Evolutionary conservation across 35 echinoderm and acorn worm species (phyloP), one percentile per base, ranked within the genome.

Genomic region (Heliocidaris tuberculata): DNA sequence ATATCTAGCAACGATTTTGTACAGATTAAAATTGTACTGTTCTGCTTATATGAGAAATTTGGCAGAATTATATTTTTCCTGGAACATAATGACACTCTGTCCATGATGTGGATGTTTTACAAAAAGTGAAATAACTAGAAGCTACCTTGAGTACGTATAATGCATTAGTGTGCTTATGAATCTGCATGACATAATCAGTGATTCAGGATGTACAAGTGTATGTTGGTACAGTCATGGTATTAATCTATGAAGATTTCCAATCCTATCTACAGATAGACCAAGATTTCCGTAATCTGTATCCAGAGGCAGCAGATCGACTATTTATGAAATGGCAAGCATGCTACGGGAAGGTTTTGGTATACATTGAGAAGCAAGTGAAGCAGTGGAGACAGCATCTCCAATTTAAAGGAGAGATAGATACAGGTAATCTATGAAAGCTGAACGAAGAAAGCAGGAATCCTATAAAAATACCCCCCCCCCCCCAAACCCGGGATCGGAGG

Each of bases 391-490:
- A 85, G 4, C 70, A 85, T 29, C 70, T 85, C 2, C 70, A 85
- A 4, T 85, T 85, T 29, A 85, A 4, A 2, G 70, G 70, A 85
- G 70, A 85, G 1, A 85, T 85, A 29, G 70, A 85, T 85, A 85
- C 70, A 85, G 70, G 70, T 85, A 85, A 85, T 85, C 70, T 85
- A 85, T 85, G 70, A 16, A 85, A 85, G 70, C 70, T 85, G n/a
- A 4, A 85, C 4, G 1, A 85, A 85, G 70, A 85, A 29, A 85
- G 70, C 70, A 85, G 15, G n/a, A 85, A 85, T 85, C 2, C 15
- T 19, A 2, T 1, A 85, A 29, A 85, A 85, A 85, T 85, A 85
- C 70, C 70, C 70, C 70, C 70, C 70, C 70, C 70, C 70, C 70
- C 70, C 70, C 70, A 2, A 85, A 1, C 4, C 15, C 70, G n/a